These are phyloP conservation scores for Eolophus roseicapilla DNA, from an alignment of 2,113 vertebrate species.

Conservation along the genomic window DNA sequence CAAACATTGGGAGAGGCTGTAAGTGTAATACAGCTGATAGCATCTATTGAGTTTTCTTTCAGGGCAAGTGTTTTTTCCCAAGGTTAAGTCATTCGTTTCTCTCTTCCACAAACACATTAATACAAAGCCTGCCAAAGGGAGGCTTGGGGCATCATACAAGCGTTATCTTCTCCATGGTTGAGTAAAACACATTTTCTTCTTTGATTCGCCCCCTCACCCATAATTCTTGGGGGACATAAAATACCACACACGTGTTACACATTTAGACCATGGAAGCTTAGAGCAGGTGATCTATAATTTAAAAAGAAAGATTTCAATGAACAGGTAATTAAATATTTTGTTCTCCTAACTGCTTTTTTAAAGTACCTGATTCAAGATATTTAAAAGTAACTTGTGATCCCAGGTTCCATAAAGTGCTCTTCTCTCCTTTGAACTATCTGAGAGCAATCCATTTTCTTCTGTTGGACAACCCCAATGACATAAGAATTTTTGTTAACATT, in stretches of 20 bases:
- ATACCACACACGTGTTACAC: background rate
- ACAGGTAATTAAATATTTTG: accelerated
- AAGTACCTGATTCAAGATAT: background rate
- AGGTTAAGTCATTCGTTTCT: background rate
- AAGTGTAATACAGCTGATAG: background rate
- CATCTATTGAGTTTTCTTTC: background rate
- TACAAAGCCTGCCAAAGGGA: background rate
- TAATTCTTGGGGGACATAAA: background rate
- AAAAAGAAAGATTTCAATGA: background rate
- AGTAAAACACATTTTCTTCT: background rate
- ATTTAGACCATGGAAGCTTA: background rate
- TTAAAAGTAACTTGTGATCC: background rate
- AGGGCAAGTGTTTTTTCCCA: background rate
- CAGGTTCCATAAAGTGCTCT: background rate
- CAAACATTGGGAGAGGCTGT: background rate
- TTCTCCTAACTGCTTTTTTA: background rate
- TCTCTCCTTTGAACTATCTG: background rate
- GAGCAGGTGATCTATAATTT: background rate
- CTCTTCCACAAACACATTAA: background rate
- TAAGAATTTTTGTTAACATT: background rate
- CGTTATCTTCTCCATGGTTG: background rate
- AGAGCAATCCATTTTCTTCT: background rate
- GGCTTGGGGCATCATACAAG: background rate
- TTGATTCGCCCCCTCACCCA: background rate
- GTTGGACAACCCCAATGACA: background rate